These are phyloP conservation scores for Eustalomyia histrio DNA, from an alignment of 2,888 invertebrate genomes.

Conservation along the genomic window DNA sequence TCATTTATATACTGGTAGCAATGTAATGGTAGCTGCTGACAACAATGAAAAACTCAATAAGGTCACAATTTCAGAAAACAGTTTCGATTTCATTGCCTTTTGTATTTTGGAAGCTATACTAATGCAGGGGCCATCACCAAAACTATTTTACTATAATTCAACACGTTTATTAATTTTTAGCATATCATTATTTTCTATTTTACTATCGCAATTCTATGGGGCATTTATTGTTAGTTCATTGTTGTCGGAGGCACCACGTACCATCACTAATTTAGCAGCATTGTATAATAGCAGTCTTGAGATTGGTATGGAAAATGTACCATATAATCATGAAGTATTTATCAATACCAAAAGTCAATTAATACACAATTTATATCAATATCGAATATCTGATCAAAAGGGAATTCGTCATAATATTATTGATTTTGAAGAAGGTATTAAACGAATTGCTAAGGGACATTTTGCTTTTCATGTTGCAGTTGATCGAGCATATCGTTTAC, in stretches of 20 bases:
- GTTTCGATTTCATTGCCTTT: constrained; percentile 72
- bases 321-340: constrained; percentile 73
- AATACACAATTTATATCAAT: constrained; percentile 69
- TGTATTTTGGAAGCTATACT: constrained; percentile 74
- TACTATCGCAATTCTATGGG: constrained; percentile 76
- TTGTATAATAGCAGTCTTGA: constrained; percentile 73
- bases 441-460: constrained; percentile 72
- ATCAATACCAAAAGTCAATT: constrained; percentile 70
- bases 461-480: constrained; percentile 75
- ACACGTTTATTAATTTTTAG: constrained; percentile 73
- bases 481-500: constrained; percentile 72
- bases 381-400: constrained; percentile 70
- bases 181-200: constrained; percentile 73
- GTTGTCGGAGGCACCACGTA: constrained; percentile 73
- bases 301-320: constrained; percentile 77
- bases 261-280: constrained; percentile 71
- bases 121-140: constrained; percentile 74
- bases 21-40: not conserved
- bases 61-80: constrained; percentile 62
- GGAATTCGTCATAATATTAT: constrained; percentile 69
- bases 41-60: not conserved
- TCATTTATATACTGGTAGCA: constrained; percentile 65
- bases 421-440: constrained; percentile 70
- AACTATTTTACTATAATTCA: constrained; percentile 71
- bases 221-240: constrained; percentile 77